A percentile compares a stretch with the other conserved stretches of the same genome.
Evolutionary conservation across 2,113 vertebrate species (phyloP).

Genomic region (Ciconia maguari): DNA sequence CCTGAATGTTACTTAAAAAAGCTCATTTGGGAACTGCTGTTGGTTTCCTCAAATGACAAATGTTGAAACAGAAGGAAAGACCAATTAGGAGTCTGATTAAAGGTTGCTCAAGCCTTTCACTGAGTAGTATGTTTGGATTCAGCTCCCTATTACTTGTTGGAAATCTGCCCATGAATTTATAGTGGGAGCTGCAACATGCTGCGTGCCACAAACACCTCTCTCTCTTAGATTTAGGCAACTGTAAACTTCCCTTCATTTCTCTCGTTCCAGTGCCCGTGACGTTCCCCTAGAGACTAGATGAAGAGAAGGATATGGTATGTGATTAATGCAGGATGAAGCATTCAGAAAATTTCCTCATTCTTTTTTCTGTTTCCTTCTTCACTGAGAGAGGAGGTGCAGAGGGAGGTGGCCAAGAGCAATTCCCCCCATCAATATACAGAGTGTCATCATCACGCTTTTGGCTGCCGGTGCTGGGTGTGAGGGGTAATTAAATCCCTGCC

Average conservation of each 20-base stretch:
- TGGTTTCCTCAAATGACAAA: slow-evolving; percentile 38
- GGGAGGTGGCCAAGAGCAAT: not conserved
- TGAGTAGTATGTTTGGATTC: slow-evolving; percentile 2
- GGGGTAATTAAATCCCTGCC: not conserved
- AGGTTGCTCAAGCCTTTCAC: slow-evolving; percentile 46
- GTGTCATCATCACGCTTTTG: not conserved
- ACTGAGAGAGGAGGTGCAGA: not conserved
- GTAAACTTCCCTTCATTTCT: slow-evolving; percentile 42
- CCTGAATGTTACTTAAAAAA: slow-evolving; percentile 15
- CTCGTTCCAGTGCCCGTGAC: not conserved
- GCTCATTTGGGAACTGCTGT: slow-evolving; percentile 28
- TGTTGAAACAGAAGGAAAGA: slow-evolving; percentile 34
- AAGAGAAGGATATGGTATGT: not conserved
- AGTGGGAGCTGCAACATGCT: slow-evolving; percentile 8
- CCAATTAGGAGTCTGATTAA: slow-evolving; percentile 53
- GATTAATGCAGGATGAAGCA: slow-evolving; percentile 23
- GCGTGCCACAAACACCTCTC: slow-evolving; percentile 48
- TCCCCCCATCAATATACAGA: not conserved
- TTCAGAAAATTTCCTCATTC: not conserved
- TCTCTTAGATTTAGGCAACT: slow-evolving; percentile 1
- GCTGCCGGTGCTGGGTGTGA: not conserved
- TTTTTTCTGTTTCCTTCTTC: not conserved
- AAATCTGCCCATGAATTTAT: slow-evolving; percentile 30
- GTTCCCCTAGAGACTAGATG: not conserved
- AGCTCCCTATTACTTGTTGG: slow-evolving; percentile 21